Percentiles rank a stretch among this genome's conserved stretches.
Evolutionary conservation across 2,797 vertebrate genomes (phyloP).

Genomic region (Falco concolor): DNA sequence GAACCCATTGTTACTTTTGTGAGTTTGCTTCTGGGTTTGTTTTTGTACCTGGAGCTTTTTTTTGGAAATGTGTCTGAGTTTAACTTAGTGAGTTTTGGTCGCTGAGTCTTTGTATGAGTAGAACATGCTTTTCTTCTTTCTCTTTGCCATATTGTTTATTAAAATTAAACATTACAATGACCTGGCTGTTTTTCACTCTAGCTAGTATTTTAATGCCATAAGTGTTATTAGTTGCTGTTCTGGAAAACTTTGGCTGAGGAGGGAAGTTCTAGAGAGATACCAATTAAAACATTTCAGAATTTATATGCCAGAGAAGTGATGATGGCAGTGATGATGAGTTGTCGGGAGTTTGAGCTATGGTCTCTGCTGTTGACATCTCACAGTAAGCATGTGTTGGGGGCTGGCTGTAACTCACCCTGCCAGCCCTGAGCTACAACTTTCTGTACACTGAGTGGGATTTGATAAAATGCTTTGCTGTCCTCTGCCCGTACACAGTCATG

Average conservation of each 20-base stretch:
- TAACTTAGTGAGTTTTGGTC: background rate
- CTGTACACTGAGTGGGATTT: background rate
- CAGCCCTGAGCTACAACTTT: background rate
- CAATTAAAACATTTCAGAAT: background rate
- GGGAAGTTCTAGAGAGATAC: background rate
- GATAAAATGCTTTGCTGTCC: background rate
- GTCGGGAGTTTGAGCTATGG: background rate
- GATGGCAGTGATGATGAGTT: background rate
- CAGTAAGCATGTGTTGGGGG: background rate
- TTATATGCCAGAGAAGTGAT: background rate
- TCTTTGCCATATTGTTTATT: background rate
- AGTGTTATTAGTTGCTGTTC: background rate
- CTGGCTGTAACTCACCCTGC: background rate
- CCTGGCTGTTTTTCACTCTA: background rate
- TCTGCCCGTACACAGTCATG: background rate
- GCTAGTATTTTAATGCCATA: background rate
- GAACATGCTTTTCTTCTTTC: background rate
- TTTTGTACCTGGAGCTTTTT: background rate
- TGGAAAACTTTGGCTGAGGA: background rate
- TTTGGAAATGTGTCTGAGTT: background rate
- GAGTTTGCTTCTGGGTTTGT: background rate
- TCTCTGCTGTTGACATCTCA: background rate
- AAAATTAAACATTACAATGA: background rate
- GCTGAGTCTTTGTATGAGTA: background rate
- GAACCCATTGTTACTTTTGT: background rate